A percentile compares a stretch with the other conserved stretches of the same genome.
Evolutionary conservation across 2,797 vertebrate genomes (phyloP).

Genomic region (Rhabdomys pumilio): DNA sequence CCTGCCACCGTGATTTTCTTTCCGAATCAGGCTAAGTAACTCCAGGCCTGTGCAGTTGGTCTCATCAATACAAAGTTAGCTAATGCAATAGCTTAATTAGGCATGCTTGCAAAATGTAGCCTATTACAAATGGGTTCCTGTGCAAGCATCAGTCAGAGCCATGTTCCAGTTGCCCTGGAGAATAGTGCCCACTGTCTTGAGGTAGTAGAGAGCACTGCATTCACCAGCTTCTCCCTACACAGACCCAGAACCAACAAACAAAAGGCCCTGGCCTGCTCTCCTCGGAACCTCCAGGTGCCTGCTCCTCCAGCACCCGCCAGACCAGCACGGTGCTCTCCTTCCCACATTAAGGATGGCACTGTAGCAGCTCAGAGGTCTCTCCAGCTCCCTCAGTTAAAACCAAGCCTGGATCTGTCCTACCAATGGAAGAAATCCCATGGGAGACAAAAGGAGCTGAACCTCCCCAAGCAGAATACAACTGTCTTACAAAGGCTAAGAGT

Average conservation of each 20-base stretch:
- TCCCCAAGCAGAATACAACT: not conserved
- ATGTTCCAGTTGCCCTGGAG: not conserved
- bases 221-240: not conserved
- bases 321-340: not conserved
- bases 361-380: not conserved
- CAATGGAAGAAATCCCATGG: not conserved
- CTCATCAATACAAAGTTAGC: not conserved
- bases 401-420: not conserved
- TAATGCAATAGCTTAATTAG: not conserved
- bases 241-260: not conserved
- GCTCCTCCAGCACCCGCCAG: too few species aligned
- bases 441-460: not conserved
- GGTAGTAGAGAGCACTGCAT: not conserved
- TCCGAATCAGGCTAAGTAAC: not conserved
- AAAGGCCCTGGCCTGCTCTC: not conserved
- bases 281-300: not conserved
- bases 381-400: not conserved
- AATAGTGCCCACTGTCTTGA: fast-evolving
- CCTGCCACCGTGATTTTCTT: not conserved
- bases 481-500: not conserved
- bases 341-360: not conserved
- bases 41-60: not conserved
- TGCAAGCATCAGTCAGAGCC: not conserved
- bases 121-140: constrained; percentile 48
- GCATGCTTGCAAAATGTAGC: not conserved